These are phyloP conservation scores for Epizoanthus ramosus DNA, from an alignment of 92 coral and sea anemone genomes.

Conservation along the genomic window DNA sequence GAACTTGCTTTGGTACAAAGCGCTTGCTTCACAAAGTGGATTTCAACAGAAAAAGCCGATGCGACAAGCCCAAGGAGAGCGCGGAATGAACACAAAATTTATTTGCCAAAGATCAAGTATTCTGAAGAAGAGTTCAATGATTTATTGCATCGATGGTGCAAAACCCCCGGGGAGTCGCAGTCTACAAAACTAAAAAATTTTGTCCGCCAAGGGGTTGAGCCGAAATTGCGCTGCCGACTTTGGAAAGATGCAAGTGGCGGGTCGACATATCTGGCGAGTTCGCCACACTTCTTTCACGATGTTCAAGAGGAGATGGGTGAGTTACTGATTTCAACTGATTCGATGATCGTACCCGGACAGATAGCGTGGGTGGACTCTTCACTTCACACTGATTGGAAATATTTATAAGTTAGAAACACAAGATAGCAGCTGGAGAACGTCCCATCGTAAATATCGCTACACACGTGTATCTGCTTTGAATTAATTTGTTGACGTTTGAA, in stretches of 20 bases:
- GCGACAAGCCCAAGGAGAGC: not conserved
- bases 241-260: conserved; percentile 78
- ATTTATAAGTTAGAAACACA: no score
- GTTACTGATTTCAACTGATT: conserved; percentile 12
- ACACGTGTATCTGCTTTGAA: no score
- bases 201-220: conserved; percentile 68
- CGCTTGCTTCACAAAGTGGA: conserved; percentile 70
- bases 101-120: conserved; percentile 38
- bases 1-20: conserved; percentile 53
- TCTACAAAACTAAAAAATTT: conserved; percentile 58
- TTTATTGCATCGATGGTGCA: conserved; percentile 62
- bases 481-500: no score
- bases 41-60: conserved; percentile 29
- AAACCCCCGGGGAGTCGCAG: conserved; percentile 49
- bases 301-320: conserved; percentile 74
- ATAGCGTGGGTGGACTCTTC: no score
- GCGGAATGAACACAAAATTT: not conserved
- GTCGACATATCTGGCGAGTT: conserved; percentile 44
- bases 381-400: no score
- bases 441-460: no score
- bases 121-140: conserved; percentile 61
- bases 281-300: conserved; percentile 67
- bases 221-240: conserved; percentile 56
- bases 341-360: not conserved
- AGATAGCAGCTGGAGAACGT: no score